A percentile compares a stretch with the other conserved stretches of the same genome.
Evolutionary conservation across 2,797 vertebrate species (phyloP).

Genomic region (Bufotes viridis): DNA sequence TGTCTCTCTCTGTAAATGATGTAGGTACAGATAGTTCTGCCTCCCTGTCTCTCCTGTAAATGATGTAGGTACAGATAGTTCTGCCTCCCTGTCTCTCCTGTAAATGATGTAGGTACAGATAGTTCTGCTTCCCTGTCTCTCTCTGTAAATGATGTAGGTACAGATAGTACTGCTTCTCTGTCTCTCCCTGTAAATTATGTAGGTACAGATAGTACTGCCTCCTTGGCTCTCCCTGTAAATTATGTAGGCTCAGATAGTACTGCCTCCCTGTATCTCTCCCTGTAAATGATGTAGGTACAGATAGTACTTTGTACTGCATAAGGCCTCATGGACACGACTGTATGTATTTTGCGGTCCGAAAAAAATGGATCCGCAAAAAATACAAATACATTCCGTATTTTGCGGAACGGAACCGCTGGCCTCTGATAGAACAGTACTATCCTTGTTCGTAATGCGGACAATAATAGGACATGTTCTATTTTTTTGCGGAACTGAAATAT

Average conservation of each 20-base stretch:
- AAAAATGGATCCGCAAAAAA: too few species aligned
- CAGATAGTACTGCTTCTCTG: not conserved
- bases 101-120: not conserved
- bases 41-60: not conserved
- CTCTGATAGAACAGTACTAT: too few species aligned
- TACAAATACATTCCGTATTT: too few species aligned
- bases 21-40: too few species aligned
- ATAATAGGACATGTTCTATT: too few species aligned
- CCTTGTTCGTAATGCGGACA: too few species aligned
- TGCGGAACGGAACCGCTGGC: too few species aligned
- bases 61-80: not conserved
- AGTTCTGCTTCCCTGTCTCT: not conserved
- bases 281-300: not conserved
- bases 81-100: not conserved
- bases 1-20: too few species aligned
- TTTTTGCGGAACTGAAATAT: too few species aligned
- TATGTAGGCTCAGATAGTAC: not conserved
- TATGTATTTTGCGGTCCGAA: too few species aligned
- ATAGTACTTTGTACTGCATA: not conserved
- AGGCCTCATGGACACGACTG: too few species aligned
- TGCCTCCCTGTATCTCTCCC: not conserved
- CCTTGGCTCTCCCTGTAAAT: not conserved
- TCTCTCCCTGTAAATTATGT: not conserved
- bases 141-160: not conserved
- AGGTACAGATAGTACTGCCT: not conserved